phyloP scores from a whole-genome alignment of 1,140 invertebrate species.

The Samia ricini region DNA sequence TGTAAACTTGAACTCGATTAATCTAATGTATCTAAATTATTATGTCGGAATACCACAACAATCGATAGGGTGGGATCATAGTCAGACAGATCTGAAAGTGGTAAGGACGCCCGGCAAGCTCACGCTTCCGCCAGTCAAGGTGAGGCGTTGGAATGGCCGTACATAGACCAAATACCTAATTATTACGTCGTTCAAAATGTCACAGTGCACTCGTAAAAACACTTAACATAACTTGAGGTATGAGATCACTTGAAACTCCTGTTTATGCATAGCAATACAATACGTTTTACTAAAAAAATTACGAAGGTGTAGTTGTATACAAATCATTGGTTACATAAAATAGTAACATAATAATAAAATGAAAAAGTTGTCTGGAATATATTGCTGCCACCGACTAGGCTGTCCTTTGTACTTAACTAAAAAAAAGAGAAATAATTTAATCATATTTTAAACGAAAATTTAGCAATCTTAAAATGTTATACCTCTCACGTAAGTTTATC shows the following conservation, averaged over 20 bases:
- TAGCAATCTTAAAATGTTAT: too few species aligned
- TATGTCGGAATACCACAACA: neutral
- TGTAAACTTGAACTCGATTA: neutral
- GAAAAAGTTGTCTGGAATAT: too few species aligned
- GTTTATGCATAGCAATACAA: neutral
- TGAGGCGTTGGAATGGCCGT: conserved; percentile 30
- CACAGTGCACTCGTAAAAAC: neutral
- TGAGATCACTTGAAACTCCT: neutral
- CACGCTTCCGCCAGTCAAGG: conserved; percentile 66
- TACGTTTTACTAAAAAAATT: too few species aligned
- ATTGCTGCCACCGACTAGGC: too few species aligned
- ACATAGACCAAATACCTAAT: conserved; percentile 23
- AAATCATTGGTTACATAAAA: too few species aligned
- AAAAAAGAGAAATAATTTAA: too few species aligned
- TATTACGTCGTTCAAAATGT: conserved; percentile 6
- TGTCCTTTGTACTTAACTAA: too few species aligned
- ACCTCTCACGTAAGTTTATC: neutral
- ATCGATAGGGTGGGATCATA: neutral
- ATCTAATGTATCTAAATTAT: neutral
- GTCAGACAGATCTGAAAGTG: conserved; percentile 49
- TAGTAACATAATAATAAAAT: too few species aligned
- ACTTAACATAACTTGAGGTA: neutral
- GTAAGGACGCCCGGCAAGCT: conserved; percentile 53
- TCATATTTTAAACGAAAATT: too few species aligned
- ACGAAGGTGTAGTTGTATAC: too few species aligned